Evolutionary conservation across 1,140 invertebrate species (phyloP), one percentile per base, ranked within the genome.

Genomic region (Oncopeltus fasciatus): DNA sequence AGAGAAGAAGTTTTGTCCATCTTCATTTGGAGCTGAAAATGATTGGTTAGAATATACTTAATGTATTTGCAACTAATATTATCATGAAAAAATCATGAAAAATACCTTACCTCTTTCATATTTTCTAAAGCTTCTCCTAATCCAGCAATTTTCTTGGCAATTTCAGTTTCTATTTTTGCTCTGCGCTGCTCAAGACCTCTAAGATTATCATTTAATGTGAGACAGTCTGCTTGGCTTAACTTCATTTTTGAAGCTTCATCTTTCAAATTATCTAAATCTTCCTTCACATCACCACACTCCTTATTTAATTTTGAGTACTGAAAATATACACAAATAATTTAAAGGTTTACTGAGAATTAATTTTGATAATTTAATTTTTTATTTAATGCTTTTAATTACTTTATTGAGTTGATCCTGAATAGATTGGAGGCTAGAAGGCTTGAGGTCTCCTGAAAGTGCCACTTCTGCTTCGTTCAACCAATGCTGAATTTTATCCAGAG

Each of bases 401-500:
- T 92, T 91, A 0, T 80, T 78, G 43, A 92, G 71, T 70, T 93
- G 89, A 74, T 93, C 90, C 72, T 90, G 85, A 28, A 94, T 73
- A 0, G 91, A 78, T 65, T 88, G 86, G 12, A 91, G 74, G 68
- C 80, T 90, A 1, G 86, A 81, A 21, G 85, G 82, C 56, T 86
- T 78, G 2, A 92, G 72, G 68, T 92, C 90, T 31, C 85, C 81
- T 14, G 86, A 85, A 0, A 87, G 83, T 14, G 87, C 83, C 8
- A 89, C 86, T 75, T 93, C 90, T 51, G 88, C 87, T 77, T 93
- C 85, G 58, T 88, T 87, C 20, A 92, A 75, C 90, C 90, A 93
- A 65, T 88, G 82, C 65, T 87, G 80, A 70, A 86, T 87, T 66
- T 85, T 84, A 61, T 88, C 84, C 47, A 90, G 77, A 63, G 88